Conservation (phyloP, 2,113 vertebrate genomes). For the Hemibagrus wyckioides region DNA sequence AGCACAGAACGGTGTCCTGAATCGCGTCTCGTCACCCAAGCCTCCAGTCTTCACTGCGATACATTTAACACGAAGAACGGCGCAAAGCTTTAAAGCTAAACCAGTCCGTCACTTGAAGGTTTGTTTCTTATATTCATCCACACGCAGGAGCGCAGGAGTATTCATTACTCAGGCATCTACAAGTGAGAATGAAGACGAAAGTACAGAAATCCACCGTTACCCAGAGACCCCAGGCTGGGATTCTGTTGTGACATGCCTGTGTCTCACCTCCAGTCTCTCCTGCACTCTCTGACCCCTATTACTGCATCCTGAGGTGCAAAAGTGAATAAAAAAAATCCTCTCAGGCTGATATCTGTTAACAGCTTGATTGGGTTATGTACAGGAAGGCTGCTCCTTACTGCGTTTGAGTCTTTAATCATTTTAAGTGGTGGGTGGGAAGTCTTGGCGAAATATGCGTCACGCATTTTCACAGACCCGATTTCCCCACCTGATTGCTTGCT, state of each 20-base stretch:
- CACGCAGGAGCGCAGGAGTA: neutral
- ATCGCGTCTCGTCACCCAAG: neutral
- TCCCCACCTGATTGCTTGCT: slow-evolving; percentile 73
- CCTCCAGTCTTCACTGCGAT: neutral
- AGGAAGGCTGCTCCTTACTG: slow-evolving; percentile 50
- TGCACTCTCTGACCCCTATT: slow-evolving; percentile 33
- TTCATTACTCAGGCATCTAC: slow-evolving; percentile 29
- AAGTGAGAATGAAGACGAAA: slow-evolving; percentile 18
- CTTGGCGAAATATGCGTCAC: slow-evolving; percentile 44
- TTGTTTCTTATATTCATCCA: neutral
- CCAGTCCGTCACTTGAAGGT: neutral
- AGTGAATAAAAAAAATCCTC: slow-evolving; percentile 59
- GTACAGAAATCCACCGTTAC: slow-evolving; percentile 6
- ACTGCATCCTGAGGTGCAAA: slow-evolving; percentile 57
- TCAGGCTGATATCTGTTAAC: slow-evolving; percentile 55
- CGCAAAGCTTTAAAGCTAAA: neutral
- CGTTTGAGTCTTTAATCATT: slow-evolving; percentile 66
- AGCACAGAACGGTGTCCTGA: neutral
- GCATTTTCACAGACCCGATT: slow-evolving; percentile 50
- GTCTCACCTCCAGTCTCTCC: slow-evolving; percentile 36
- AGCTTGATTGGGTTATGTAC: slow-evolving; percentile 62
- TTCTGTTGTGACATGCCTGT: slow-evolving; percentile 31
- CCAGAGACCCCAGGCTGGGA: slow-evolving; percentile 1
- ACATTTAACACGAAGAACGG: neutral
- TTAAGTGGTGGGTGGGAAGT: slow-evolving; percentile 61